Percentiles rank a stretch among this genome's conserved stretches.
Evolutionary conservation across 2,797 vertebrate genomes (phyloP).

Genomic region (Botia almorhae): DNA sequence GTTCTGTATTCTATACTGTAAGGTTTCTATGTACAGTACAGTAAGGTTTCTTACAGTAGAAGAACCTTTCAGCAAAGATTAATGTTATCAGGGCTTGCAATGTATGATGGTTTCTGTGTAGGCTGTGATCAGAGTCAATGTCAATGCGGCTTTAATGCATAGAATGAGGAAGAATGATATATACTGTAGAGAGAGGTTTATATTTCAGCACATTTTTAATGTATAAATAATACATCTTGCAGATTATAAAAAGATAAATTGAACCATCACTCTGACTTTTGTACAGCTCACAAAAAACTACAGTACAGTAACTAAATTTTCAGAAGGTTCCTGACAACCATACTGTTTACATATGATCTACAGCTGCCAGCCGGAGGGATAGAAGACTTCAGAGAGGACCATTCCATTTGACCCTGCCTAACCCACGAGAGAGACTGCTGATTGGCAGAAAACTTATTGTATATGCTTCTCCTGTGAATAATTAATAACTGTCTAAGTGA

Average conservation of each 20-base stretch:
- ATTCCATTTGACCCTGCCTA: conserved; percentile 13
- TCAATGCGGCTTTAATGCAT: not conserved
- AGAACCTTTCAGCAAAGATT: not conserved
- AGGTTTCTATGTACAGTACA: not conserved
- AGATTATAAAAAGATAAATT: conserved; percentile 15
- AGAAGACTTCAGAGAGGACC: conserved; percentile 19
- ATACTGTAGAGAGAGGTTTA: conserved; percentile 2
- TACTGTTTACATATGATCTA: conserved; percentile 31
- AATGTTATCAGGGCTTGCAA: not conserved
- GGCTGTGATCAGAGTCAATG: not conserved
- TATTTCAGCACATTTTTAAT: not conserved
- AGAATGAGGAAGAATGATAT: not conserved
- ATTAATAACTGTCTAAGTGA: conserved; percentile 69
- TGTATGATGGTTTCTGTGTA: not conserved
- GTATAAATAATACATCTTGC: conserved; percentile 7
- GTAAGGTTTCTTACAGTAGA: not conserved
- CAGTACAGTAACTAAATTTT: conserved; percentile 20
- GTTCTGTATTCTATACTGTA: not conserved
- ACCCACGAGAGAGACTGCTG: conserved; percentile 45
- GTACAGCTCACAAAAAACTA: conserved; percentile 12
- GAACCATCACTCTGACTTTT: conserved; percentile 25
- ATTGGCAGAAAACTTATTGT: conserved; percentile 67
- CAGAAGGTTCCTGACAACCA: not conserved
- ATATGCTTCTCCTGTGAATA: conserved; percentile 66
- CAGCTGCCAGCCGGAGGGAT: not conserved